Percentiles rank a stretch among this genome's conserved stretches.
Evolutionary conservation across 2,888 invertebrate genomes (phyloP).

Genomic region (Oscheius onirici): DNA sequence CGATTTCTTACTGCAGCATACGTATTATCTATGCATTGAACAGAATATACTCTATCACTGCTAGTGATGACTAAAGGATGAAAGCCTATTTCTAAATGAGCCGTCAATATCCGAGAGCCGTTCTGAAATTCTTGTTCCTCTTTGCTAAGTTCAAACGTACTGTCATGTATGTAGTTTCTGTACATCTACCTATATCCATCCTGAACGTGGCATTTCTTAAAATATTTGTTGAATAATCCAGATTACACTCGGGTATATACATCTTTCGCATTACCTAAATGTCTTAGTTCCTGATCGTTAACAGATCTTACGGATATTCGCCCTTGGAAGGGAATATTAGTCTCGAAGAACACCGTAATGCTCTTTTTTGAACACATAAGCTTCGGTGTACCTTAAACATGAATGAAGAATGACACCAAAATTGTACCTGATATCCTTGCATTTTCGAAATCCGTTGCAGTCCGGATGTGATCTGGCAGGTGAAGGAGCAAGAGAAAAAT

Average conservation of each 20-base stretch:
- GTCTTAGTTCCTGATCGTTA: not conserved
- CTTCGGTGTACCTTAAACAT: constrained; percentile 39
- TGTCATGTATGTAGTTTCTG: constrained; percentile 40
- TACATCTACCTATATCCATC: constrained; percentile 42
- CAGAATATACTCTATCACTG: constrained; percentile 46
- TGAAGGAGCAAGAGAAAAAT: constrained; percentile 13
- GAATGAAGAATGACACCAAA: not conserved
- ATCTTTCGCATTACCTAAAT: constrained; percentile 45
- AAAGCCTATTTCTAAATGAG: constrained; percentile 55
- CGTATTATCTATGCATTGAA: constrained; percentile 50
- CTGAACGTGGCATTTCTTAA: constrained; percentile 45
- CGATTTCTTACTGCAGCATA: constrained; percentile 16
- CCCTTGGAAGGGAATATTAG: constrained; percentile 52
- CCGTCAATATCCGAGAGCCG: constrained; percentile 51
- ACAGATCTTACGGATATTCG: constrained; percentile 42
- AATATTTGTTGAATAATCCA: constrained; percentile 49
- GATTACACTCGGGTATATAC: constrained; percentile 48
- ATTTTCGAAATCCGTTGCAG: constrained; percentile 37
- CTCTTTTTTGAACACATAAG: constrained; percentile 38
- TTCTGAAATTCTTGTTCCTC: constrained; percentile 39
- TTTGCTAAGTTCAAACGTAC: constrained; percentile 20
- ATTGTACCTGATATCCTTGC: constrained; percentile 35
- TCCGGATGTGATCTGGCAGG: not conserved
- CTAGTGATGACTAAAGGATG: constrained; percentile 59
- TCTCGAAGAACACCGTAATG: constrained; percentile 41